These are phyloP conservation scores for Aporophyla lueneburgensis DNA, from an alignment of 2,888 invertebrate genomes.

Conservation along the genomic window DNA sequence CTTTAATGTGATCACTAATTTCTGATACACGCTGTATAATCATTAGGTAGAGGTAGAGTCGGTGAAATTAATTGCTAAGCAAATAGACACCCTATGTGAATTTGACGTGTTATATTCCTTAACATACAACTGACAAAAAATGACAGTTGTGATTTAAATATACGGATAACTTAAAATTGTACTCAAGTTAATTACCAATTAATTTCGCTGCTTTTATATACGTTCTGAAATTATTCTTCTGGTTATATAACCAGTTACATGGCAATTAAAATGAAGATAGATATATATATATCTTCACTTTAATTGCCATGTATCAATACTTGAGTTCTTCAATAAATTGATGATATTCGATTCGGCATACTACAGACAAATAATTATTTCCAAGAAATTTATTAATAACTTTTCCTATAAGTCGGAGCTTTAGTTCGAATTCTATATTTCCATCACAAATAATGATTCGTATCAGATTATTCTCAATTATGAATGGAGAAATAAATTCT, in stretches of 20 bases:
- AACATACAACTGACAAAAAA: background rate
- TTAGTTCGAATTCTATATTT: conserved; percentile 15
- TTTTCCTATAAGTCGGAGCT: conserved; percentile 18
- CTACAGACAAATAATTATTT: conserved; percentile 27
- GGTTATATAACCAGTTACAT: no score
- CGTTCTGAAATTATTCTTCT: background rate
- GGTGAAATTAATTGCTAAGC: background rate
- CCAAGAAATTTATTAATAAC: conserved; percentile 24
- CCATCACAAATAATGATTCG: conserved; percentile 25
- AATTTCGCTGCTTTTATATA: background rate
- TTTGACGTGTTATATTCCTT: background rate
- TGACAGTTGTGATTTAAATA: background rate
- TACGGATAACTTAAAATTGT: background rate
- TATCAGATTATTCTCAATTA: conserved; percentile 28
- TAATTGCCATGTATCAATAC: background rate
- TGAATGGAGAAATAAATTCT: conserved; percentile 5
- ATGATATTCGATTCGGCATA: conserved; percentile 7
- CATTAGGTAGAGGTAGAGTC: background rate
- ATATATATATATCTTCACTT: background rate
- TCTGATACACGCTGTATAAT: background rate
- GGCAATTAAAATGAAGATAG: no score
- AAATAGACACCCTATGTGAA: background rate
- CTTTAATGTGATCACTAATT: background rate
- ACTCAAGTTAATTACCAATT: background rate
- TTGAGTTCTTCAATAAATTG: conserved; percentile 2